These are phyloP conservation scores for Schizopygopsis malacanthus DNA, from an alignment of 2,797 vertebrate genomes.

Conservation along the genomic window DNA sequence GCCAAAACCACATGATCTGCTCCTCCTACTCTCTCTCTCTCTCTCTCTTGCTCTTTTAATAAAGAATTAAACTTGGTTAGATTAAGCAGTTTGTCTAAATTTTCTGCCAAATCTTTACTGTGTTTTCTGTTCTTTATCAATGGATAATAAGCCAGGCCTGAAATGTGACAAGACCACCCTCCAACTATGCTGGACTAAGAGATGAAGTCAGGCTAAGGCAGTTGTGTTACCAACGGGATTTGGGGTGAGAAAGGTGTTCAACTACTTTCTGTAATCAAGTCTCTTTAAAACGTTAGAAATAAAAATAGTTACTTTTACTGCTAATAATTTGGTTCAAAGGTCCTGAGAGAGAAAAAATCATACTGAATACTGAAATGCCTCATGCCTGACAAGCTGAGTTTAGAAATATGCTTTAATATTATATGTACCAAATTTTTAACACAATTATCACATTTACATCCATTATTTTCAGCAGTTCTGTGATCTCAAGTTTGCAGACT, in stretches of 20 bases:
- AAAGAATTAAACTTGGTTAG: neutral
- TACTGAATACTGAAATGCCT: too few relatives aligned
- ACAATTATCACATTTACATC: too few relatives aligned
- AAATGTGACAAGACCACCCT: neutral
- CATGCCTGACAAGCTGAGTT: too few relatives aligned
- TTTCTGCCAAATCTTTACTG: neutral
- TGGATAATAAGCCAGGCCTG: neutral
- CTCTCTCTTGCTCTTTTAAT: neutral
- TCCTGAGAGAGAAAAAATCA: too few relatives aligned
- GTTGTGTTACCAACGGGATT: neutral
- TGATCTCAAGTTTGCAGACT: too few relatives aligned
- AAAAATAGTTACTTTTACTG: neutral
- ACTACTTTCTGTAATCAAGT: neutral
- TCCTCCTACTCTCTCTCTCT: slow-evolving; percentile 27
- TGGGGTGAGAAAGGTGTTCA: neutral
- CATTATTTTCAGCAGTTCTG: too few relatives aligned
- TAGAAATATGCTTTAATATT: too few relatives aligned
- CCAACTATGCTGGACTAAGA: neutral
- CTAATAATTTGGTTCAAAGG: too few relatives aligned
- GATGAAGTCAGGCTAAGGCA: neutral
- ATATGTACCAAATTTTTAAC: too few relatives aligned
- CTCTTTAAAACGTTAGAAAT: neutral
- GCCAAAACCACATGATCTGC: slow-evolving; percentile 37
- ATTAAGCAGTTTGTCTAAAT: neutral
- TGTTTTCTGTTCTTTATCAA: neutral